Evolutionary conservation across 2,113 vertebrate species (phyloP), one percentile per base, ranked within the genome.

Genomic region (Oceanites oceanicus): DNA sequence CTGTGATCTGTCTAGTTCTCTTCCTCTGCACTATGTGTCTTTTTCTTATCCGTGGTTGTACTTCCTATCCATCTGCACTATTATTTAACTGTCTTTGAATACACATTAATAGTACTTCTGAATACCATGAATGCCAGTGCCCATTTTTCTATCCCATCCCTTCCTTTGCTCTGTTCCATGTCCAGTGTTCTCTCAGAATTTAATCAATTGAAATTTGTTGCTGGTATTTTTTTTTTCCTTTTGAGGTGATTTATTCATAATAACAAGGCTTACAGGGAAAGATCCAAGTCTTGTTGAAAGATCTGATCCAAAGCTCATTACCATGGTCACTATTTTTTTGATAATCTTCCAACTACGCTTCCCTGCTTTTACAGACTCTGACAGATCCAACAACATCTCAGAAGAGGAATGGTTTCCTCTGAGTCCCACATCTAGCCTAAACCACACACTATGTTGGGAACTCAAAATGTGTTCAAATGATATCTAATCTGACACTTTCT

Each of bases 11-110:
- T 53, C 58, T 76, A 58, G 50, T 79, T 92, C 62, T 95, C 50
- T 83, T 94, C 78, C 84, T 96, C 93, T 90, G 74, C 72, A 80
- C 67, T 76, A 8, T 47, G 71, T 71, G 62, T 94, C 38, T 90
- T 96, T 76, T 83, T 79, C 74, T 92, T 56, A 78, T 44, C 66
- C 3, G 4, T 90, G 79, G 19, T 72, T 81, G 90, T 93, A 93
- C 88, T 97, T 96, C 82, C 92, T 86, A 62, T 22, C 93, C 95
- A 94, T 96, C 93, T 96, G 96, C 47, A 80, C 71, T 63, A 62
- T 65, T 87, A 92, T 75, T 95, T 93, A 91, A 88, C 86, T 79
- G 59, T 76, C 82, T 86, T 58, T 83, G 67, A 90, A 70, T 76
- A 67, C 59, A 80, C 26, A 92, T 90, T 79, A 86, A 72, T 88